Evolutionary conservation across 2,797 vertebrate genomes (phyloP).

Genomic region (Hozukius guyotensis): DNA sequence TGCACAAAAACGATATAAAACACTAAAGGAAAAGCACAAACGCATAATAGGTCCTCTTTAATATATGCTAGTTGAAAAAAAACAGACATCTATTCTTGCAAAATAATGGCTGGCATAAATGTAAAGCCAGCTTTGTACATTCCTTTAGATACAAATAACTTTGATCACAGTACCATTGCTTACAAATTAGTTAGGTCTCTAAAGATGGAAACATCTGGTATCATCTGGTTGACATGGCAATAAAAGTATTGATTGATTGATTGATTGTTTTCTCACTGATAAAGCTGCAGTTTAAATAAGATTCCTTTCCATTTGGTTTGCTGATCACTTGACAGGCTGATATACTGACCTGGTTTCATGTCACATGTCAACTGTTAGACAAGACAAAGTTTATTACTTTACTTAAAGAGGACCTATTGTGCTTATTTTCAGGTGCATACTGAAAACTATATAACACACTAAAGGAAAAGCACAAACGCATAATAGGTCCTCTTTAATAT

Average conservation of each 20-base stretch:
- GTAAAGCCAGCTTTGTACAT: neutral
- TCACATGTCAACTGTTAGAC: constrained; percentile 81
- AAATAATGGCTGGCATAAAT: neutral
- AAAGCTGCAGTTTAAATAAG: neutral
- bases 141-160: neutral
- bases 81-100: neutral
- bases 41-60: too few species aligned
- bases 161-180: neutral
- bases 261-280: neutral
- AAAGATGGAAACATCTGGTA: neutral
- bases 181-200: neutral
- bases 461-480: too few species aligned
- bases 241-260: neutral
- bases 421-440: too few species aligned
- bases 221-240: constrained; percentile 72
- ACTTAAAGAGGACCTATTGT: too few species aligned
- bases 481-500: too few species aligned
- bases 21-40: too few species aligned
- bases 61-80: too few species aligned
- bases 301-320: neutral
- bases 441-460: too few species aligned
- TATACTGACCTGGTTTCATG: constrained; percentile 87
- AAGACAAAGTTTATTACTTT: too few species aligned
- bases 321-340: neutral
- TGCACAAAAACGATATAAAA: too few species aligned